phyloP scores from a whole-genome alignment of 2,888 invertebrate genomes.

The Lacanobia wlatinum region DNA sequence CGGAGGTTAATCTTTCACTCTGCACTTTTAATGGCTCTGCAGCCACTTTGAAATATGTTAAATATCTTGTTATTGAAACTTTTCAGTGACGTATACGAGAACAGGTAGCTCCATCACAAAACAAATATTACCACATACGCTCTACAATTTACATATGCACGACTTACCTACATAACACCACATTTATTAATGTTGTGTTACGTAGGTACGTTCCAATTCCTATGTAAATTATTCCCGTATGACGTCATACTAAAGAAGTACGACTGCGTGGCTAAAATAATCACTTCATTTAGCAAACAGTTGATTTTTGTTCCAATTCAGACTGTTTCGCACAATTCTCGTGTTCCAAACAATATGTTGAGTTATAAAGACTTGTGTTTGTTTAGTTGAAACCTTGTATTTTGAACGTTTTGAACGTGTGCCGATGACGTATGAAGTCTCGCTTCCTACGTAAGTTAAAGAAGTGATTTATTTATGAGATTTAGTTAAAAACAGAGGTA shows the following conservation, averaged over 20 bases:
- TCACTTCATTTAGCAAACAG: conserved; percentile 35
- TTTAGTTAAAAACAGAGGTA: background rate
- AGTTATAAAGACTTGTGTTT: conserved; percentile 34
- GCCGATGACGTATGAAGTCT: conserved; percentile 15
- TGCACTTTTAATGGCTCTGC: too few relatives aligned
- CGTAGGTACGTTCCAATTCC: background rate
- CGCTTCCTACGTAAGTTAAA: conserved; percentile 9
- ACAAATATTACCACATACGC: conserved; percentile 1
- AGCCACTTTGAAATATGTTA: too few relatives aligned
- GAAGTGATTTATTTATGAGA: background rate
- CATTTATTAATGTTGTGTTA: conserved; percentile 22
- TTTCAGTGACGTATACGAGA: too few relatives aligned
- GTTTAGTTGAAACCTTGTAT: conserved; percentile 39
- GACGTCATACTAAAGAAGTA: conserved; percentile 34
- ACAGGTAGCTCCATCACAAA: background rate
- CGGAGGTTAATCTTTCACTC: too few relatives aligned
- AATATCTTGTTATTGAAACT: too few relatives aligned
- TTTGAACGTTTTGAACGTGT: conserved; percentile 31
- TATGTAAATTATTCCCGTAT: conserved; percentile 44
- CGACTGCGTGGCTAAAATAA: conserved; percentile 43
- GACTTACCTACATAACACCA: conserved; percentile 38
- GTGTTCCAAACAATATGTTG: conserved; percentile 32
- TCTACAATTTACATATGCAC: conserved; percentile 18
- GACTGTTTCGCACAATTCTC: conserved; percentile 32
- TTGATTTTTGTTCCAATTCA: conserved; percentile 50